Evolutionary conservation across 2,888 invertebrate species (phyloP), one percentile per base, ranked within the genome.

Genomic region (Dicranocentrus wangi): DNA sequence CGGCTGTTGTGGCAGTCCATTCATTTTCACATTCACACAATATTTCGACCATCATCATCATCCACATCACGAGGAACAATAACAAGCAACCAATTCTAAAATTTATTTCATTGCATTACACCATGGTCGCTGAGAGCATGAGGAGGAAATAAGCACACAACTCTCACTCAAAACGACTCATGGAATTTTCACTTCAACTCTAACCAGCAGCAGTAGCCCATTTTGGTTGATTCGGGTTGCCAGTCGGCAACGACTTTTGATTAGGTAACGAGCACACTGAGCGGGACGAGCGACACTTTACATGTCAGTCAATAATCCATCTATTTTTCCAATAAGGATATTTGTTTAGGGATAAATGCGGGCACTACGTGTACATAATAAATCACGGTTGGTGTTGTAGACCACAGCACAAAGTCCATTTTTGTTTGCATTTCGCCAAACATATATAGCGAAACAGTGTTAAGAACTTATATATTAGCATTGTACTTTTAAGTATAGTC

Each of bases 1-100:
- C 47, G 47, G 47, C 32, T 32, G 5, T 10, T 32, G 32, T 32
- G 32, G 32, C 32, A 32, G 32, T 32, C 32, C 70, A 78, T 70
- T 78, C 78, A 70, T 78, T 78, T 77, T 69, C 72, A 19, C 77
- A 77, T 55, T 66, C 63, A 77, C 66, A 65, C 43, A 42, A 61
- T 47, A 63, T 73, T 73, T 17, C 63, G 51, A 28, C 61, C 76
- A 68, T 47, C 71, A 63, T 32, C 63, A 21, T 42, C 17, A 27
- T 65, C 32, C 47, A 63, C 27, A 21, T 39, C 19, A 1, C n/a
- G 27, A 17, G 32, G 7, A 28, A 60, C 53, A 28, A 28, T 60
- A 28, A 28, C 23, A 60, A 28, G 60, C 15, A 28, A 53, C 70
- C 55, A 53, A 73, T 65, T 65, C 65, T 21, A 73, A 47, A 73